Evolutionary conservation across 2,113 vertebrate genomes (phyloP).

Genomic region (Paratilapia polleni): DNA sequence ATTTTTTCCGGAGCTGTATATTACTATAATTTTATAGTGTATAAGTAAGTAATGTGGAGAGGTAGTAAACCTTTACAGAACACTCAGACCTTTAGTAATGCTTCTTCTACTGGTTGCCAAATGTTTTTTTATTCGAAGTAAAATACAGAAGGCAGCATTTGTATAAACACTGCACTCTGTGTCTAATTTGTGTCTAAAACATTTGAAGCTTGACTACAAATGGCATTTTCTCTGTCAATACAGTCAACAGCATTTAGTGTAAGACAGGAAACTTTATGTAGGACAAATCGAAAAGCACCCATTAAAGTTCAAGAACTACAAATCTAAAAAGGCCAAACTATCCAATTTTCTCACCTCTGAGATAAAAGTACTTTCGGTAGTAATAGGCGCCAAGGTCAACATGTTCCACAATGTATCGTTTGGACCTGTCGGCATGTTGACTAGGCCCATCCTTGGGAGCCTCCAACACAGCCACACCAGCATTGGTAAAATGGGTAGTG

Average conservation of each 20-base stretch:
- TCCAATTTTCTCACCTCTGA: slow-evolving; percentile 87
- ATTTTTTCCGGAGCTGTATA: no score
- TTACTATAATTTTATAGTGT: no score
- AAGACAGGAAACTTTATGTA: not conserved
- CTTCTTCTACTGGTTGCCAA: not conserved
- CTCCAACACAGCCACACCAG: slow-evolving; percentile 95
- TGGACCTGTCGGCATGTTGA: slow-evolving; percentile 90
- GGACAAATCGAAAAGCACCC: not conserved
- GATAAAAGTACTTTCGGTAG: slow-evolving; percentile 96
- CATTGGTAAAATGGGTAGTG: slow-evolving; percentile 93
- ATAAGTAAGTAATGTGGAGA: not conserved
- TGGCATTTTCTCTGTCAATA: not conserved
- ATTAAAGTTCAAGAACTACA: not conserved
- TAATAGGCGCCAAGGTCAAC: slow-evolving; percentile 97
- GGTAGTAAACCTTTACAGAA: not conserved
- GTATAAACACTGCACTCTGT: not conserved
- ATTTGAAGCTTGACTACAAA: not conserved
- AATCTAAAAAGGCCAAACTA: not conserved
- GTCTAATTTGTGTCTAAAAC: not conserved
- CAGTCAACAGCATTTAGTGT: not conserved
- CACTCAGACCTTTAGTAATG: not conserved
- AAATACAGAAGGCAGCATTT: not conserved
- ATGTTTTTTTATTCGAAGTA: not conserved
- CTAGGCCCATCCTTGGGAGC: slow-evolving; percentile 90
- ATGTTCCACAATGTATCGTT: slow-evolving; percentile 94